Evolutionary conservation across 1,140 invertebrate species (phyloP).

Genomic region (Aphis gossypii): DNA sequence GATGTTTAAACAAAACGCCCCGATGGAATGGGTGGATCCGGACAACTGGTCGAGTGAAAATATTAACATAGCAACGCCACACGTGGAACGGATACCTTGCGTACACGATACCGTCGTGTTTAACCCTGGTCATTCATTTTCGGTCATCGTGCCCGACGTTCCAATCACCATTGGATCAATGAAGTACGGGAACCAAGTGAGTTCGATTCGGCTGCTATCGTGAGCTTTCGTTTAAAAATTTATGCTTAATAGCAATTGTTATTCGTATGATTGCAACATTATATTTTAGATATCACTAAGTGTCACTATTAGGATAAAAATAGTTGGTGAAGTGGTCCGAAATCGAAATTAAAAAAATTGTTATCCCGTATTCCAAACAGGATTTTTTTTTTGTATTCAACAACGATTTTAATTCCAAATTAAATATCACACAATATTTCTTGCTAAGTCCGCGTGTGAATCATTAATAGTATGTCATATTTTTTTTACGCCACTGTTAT

Average conservation of each 20-base stretch:
- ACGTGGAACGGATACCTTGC: slow-evolving; percentile 42
- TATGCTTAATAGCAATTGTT: background rate
- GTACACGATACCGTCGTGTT: slow-evolving; percentile 33
- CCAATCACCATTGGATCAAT: slow-evolving; percentile 19
- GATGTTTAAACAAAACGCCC: slow-evolving; percentile 25
- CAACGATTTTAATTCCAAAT: too few relatives aligned
- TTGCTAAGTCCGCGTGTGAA: too few relatives aligned
- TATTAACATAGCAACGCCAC: slow-evolving; percentile 16
- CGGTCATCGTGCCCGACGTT: background rate
- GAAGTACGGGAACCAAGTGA: slow-evolving; percentile 41
- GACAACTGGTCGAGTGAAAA: slow-evolving; percentile 27
- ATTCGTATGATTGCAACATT: background rate
- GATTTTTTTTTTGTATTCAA: too few relatives aligned
- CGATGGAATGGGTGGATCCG: slow-evolving; percentile 44
- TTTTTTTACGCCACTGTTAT: background rate
- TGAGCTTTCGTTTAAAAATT: too few relatives aligned
- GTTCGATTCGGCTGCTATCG: background rate
- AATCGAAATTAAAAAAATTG: background rate
- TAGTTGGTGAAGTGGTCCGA: background rate
- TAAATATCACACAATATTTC: too few relatives aligned
- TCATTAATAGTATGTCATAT: too few relatives aligned
- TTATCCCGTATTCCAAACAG: background rate
- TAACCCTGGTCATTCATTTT: slow-evolving; percentile 39
- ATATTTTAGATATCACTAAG: background rate
- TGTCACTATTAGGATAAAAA: background rate